Percentiles rank a stretch among this genome's conserved stretches.
These are phyloP conservation scores for Neotoxoptera formosana DNA, from an alignment of 1,140 invertebrate genomes.

Conservation along the genomic window DNA sequence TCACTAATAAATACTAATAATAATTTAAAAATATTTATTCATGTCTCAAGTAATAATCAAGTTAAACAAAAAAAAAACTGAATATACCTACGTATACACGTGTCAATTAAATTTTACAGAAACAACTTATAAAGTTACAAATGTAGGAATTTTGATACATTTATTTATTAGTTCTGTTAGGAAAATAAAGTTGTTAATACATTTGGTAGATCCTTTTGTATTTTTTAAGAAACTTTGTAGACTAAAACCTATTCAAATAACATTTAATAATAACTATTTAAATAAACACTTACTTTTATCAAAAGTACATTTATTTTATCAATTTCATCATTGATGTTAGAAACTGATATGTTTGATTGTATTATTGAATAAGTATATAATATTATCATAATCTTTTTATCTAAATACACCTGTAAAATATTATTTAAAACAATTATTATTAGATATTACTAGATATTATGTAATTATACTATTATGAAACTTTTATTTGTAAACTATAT, in stretches of 20 bases:
- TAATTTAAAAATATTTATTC: neutral
- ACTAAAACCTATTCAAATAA: neutral
- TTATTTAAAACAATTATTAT: constrained; percentile 21
- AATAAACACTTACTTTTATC: neutral
- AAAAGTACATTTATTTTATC: neutral
- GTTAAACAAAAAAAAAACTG: neutral
- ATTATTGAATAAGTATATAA: neutral
- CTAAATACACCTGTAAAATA: neutral
- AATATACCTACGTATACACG: neutral
- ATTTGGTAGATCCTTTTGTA: neutral
- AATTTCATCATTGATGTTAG: neutral
- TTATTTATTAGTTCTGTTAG: neutral
- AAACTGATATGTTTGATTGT: neutral
- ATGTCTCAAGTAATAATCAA: neutral
- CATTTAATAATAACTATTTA: too few relatives aligned
- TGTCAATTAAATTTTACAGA: neutral
- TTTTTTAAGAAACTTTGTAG: neutral
- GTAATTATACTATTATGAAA: neutral
- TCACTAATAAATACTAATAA: neutral
- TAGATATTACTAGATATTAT: neutral
- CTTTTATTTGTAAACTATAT: constrained; percentile 13
- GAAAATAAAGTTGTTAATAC: neutral
- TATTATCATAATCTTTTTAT: constrained; percentile 11
- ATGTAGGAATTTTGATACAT: neutral
- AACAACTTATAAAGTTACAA: neutral